A percentile compares a stretch with the other conserved stretches of the same genome.
Conservation (phyloP, 1,140 invertebrate genomes). For the Camponotus floridanus region DNA sequence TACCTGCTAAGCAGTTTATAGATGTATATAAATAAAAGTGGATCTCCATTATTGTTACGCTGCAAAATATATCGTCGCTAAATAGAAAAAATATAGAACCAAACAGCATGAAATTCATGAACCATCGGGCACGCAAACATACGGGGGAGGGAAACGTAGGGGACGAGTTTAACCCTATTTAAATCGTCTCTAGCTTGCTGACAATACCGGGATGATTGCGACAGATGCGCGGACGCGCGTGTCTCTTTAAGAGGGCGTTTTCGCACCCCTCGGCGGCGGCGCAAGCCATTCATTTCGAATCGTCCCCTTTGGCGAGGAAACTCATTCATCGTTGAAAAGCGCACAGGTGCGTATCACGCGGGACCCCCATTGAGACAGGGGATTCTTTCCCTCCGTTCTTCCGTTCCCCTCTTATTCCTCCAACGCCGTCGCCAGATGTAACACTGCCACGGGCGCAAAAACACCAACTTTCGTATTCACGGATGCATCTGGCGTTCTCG, state of each 20-base stretch:
- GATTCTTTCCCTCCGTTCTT: conserved; percentile 8
- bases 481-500: conserved; percentile 45
- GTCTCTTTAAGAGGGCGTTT: conserved; percentile 73
- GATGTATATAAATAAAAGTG: neutral
- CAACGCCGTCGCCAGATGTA: conserved; percentile 74
- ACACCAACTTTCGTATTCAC: conserved; percentile 14
- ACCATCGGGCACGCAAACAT: conserved; percentile 32
- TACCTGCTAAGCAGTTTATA: neutral
- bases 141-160: neutral
- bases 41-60: neutral
- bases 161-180: conserved; percentile 59
- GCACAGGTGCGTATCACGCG: conserved; percentile 73
- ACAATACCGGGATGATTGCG: conserved; percentile 74
- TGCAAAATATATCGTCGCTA: neutral
- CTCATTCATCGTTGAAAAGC: conserved; percentile 68
- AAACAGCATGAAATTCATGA: conserved; percentile 1
- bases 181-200: conserved; percentile 70
- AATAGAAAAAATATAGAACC: neutral
- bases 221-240: conserved; percentile 73
- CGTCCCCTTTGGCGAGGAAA: conserved; percentile 35
- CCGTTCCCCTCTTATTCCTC: conserved; percentile 5
- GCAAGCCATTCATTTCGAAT: conserved; percentile 36
- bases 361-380: conserved; percentile 67
- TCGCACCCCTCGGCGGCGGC: conserved; percentile 65
- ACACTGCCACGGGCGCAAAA: conserved; percentile 68